Base-by-base conservation (phyloP, 2,113 vertebrate species). In the Oryzias javanicus region DNA sequence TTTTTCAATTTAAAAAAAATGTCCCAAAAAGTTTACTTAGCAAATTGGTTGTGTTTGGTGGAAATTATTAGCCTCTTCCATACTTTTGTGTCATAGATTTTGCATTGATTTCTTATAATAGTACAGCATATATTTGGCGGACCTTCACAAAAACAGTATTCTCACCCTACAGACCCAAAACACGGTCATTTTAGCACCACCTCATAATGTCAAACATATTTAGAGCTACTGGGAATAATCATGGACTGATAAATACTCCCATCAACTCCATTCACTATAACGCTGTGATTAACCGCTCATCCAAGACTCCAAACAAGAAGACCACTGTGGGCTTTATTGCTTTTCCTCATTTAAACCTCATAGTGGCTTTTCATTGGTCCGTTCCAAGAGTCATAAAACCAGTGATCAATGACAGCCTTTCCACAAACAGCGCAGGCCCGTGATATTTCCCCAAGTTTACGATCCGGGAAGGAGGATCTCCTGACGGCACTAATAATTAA, bases 381-480 rank as follows among this genome's bases (percentile, higher is more conserved):
- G 62, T 20, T 60, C 70, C 48, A 52, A 53, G 47, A 12, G 22
- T 46, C 67, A 77, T 77, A 74, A 83, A 76, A 78, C 40, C 67
- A 49, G 49, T 57, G 62, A 77, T 83, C 64, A 49, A 57, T 78
- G 69, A 67, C 60, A 35, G 47, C 20, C 63, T 49, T 27, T 61
- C 55, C 59, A 50, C 54, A 79, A 71, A 72, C 61, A 16, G 45
- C 35, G 1, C 35, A 35, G 67, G 55, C 35, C 40, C 20, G 5
- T 61, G 55, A 20, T 52, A 46, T 51, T 58, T 70, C 35, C 35
- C 47, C 3, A 15, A 66, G 48, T 64, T 72, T 67, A 84, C n/a
- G 42, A 71, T 60, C 42, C 42, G 19, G 57, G 59, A 20, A 27
- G 25, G 55, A 41, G 24, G 55, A 55, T 42, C 25, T 47, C 18